Percentiles rank a stretch among this genome's conserved stretches.
phyloP scores from a whole-genome alignment of 2,888 invertebrate genomes.

The Metopia argyrocephala region DNA sequence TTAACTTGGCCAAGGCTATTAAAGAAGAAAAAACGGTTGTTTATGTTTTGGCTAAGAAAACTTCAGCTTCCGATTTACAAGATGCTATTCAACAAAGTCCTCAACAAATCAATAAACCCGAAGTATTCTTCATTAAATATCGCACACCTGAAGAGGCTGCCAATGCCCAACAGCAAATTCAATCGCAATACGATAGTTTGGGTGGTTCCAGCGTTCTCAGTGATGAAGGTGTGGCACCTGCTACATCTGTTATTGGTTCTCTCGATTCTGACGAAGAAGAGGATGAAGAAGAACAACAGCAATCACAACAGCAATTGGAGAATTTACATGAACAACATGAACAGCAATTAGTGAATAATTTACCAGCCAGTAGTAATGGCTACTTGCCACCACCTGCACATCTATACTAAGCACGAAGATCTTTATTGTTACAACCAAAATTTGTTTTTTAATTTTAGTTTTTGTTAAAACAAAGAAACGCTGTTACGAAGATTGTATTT shows the following conservation, averaged over 20 bases:
- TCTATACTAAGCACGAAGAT: conserved; percentile 68
- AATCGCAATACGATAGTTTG: conserved; percentile 76
- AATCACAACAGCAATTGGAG: conserved; percentile 47
- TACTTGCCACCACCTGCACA: conserved; percentile 72
- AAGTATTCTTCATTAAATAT: conserved; percentile 78
- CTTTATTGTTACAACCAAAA: conserved; percentile 71
- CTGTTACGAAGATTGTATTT: conserved; percentile 63
- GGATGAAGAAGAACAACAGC: conserved; percentile 69
- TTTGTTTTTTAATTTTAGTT: conserved; percentile 73
- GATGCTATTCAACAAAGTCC: conserved; percentile 75
- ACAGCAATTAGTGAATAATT: conserved; percentile 47
- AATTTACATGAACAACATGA: conserved; percentile 61
- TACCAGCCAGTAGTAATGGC: conserved; percentile 65
- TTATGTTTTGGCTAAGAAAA: conserved; percentile 77
- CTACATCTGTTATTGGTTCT: conserved; percentile 76
- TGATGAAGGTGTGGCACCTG: conserved; percentile 76
- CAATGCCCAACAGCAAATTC: conserved; percentile 77
- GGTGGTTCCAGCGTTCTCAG: conserved; percentile 76
- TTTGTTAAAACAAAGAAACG: conserved; percentile 70
- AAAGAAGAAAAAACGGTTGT: conserved; percentile 78
- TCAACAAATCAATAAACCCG: conserved; percentile 75
- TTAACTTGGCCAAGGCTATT: conserved; percentile 73
- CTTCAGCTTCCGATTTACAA: conserved; percentile 74
- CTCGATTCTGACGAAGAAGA: conserved; percentile 72
- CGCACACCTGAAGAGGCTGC: conserved; percentile 77